Base-by-base conservation (phyloP, 2,888 invertebrate genomes). In the Endotricha flammealis region DNA sequence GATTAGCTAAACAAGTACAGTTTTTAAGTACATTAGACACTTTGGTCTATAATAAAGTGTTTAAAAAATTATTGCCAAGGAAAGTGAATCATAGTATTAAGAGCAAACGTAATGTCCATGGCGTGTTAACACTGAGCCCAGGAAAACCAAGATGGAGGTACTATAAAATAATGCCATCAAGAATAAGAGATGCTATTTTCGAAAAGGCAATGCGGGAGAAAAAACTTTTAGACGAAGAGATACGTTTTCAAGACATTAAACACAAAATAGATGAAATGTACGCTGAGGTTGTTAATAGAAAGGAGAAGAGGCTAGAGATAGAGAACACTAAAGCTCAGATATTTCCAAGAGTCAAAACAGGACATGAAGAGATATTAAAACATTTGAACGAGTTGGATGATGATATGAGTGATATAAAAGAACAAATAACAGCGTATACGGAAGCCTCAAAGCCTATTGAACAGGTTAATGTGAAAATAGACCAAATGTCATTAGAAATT, bases 1-100 rank as follows among this genome's bases (percentile, higher is more conserved):
- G 89, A 42, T 50, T 90, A 9, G 85, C 77, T 0, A 89, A 90
- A 43, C 90, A 90, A 60, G 88, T 88, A 0, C 87, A 87, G 38
- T 89, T 88, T 42, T 61, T 89, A 22, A 74, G 81, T 13, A 82
- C 86, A 5, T 52, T 89, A 36, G 88, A 89, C 30, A 78, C 79
- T n/a, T 56, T 88, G 13, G 81, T 88, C 0, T 88, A 87, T 42
- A 87, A 87, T 41, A 74, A 63, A 44, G 57, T 79, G 10, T 79
- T 83, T 35, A 72, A 53, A 8, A 66, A 63, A 13, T 60, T 81
- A 12, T 49, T 87, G 4, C 87, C 88, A 1, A 70, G 46, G 16
- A 58, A 44, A 30, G 36, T 80, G 0, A 79, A 73, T 23, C 57
- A 55, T 1, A 68, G 63, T 8, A 66, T 87, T 1, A 81, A 72